phyloP scores from a whole-genome alignment of 1,140 invertebrate species.

The Drosophila persimilis region DNA sequence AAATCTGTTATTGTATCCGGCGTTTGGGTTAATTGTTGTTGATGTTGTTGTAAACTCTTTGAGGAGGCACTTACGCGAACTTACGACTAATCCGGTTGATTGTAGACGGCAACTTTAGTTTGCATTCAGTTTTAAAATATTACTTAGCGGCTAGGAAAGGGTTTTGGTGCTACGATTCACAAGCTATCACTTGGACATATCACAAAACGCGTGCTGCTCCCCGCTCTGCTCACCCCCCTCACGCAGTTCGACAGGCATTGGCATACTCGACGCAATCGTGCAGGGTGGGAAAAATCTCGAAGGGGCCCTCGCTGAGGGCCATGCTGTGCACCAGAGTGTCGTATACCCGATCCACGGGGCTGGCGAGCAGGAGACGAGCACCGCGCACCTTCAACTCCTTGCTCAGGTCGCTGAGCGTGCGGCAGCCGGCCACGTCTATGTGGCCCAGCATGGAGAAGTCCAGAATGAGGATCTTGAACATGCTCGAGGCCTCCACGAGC shows the following conservation, averaged over 20 bases:
- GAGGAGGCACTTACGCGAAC: conserved; percentile 52
- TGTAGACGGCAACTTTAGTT: conserved; percentile 52
- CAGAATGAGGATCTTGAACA: conserved; percentile 62
- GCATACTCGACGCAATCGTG: conserved; percentile 81
- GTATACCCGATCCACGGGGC: conserved; percentile 77
- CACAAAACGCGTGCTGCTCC: conserved; percentile 40
- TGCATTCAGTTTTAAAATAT: conserved; percentile 36
- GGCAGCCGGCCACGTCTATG: conserved; percentile 77
- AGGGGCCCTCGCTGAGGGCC: conserved; percentile 76
- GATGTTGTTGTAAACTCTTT: conserved; percentile 16
- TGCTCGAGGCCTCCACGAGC: conserved; percentile 11
- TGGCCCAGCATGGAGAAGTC: conserved; percentile 78
- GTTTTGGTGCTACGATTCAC: conserved; percentile 62
- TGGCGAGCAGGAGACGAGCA: conserved; percentile 64
- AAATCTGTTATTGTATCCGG: conserved; percentile 43
- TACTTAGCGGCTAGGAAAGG: conserved; percentile 34
- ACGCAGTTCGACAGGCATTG: conserved; percentile 70
- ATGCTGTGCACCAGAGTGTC: conserved; percentile 78
- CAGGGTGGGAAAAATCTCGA: conserved; percentile 77
- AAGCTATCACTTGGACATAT: conserved; percentile 65
- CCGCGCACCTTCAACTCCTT: conserved; percentile 65
- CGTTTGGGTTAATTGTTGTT: conserved; percentile 8
- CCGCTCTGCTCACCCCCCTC: conserved; percentile 26
- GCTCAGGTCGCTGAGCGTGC: conserved; percentile 65
- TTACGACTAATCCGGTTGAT: conserved; percentile 57